Base-by-base conservation (phyloP, 2,888 invertebrate species). In the Parnassius glacialis region DNA sequence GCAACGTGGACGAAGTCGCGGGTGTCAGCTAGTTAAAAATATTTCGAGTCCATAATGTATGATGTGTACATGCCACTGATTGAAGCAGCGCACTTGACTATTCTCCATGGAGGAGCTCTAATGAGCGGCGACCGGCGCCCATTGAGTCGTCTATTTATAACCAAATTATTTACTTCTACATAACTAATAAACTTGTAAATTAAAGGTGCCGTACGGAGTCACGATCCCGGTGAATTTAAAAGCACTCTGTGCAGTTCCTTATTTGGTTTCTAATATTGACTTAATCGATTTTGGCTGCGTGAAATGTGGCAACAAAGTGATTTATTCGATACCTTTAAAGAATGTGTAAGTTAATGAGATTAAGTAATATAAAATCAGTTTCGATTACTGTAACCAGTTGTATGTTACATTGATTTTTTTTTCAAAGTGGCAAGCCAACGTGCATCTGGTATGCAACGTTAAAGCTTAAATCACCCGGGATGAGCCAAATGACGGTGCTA, bases 161-260 rank as follows among this genome's bases (percentile, higher is more conserved):
- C 34, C 34, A 7, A 34, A 5, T 34, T 1, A 34, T 34, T 34
- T 34, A 34, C 34, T 34, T 34, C 45, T 48, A 41, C 34, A 52
- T 63, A 50, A 20, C 20, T 16, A 10, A 47, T 59, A 56, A 50
- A 25, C 59, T 51, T 58, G 52, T 43, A 59, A 62, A 61, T 61
- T 65, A 59, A 64, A 93, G 93, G 92, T 94, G 7, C 87, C 85
- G 1, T 92, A 92, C 70, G 94, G 94, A 16, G 87, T 92, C 20
- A 91, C 83, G n/a, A 92, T 94, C 62, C 94, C 94, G 1, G 78
- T 94, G 43, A 79, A 84, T 45, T 83, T 94, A 12, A 89, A 81
- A 71, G 94, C 93, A 7, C 78, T 90, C 11, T 93, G 94, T 53
- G 93, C 94, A 12, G 89, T 93, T 47, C 94, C 94, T 0, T 92